Conservation (phyloP, 2,113 vertebrate species). For the Oreocharis arfaki region DNA sequence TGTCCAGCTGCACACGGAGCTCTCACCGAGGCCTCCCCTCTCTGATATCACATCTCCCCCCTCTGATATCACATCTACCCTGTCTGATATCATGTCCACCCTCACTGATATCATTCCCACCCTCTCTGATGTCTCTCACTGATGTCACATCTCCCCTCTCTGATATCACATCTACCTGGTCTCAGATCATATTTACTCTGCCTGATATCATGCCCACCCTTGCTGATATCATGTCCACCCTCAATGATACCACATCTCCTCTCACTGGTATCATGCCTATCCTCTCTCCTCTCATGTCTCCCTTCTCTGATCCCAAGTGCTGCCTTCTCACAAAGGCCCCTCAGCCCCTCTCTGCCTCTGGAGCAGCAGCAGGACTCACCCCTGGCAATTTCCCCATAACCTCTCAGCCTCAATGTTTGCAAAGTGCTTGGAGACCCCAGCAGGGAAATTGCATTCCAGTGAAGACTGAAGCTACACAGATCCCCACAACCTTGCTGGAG, state of each 20-base stretch:
- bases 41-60: background rate
- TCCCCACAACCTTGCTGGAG: background rate
- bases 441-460: background rate
- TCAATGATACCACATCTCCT: too few relatives aligned
- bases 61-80: background rate
- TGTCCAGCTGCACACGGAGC: background rate
- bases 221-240: too few relatives aligned
- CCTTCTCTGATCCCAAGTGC: background rate
- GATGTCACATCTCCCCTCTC: background rate
- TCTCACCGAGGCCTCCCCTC: background rate
- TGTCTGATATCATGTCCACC: background rate
- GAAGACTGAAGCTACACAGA: background rate
- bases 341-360: background rate
- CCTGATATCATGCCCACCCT: background rate
- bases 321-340: background rate
- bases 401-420: background rate
- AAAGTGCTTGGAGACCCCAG: background rate
- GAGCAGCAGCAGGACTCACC: background rate
- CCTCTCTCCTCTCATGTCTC: background rate
- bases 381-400: background rate
- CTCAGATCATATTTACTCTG: too few relatives aligned
- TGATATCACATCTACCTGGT: rapidly evolving
- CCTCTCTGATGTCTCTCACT: background rate
- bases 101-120: background rate
- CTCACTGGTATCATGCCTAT: too few relatives aligned